Evolutionary conservation across 2,797 vertebrate species (phyloP).

Genomic region (Meda fulgida): DNA sequence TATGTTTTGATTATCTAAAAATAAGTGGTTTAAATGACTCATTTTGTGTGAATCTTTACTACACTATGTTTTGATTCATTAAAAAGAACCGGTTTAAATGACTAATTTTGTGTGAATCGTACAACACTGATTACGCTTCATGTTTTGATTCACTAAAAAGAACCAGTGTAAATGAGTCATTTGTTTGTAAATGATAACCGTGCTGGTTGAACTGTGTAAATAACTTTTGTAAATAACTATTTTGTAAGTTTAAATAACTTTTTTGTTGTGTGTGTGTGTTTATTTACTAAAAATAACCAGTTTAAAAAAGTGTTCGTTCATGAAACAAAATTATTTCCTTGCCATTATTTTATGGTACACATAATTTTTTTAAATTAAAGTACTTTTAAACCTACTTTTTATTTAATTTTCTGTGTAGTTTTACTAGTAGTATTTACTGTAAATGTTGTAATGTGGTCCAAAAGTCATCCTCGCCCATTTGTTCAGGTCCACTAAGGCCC

Average conservation of each 20-base stretch:
- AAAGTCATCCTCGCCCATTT: neutral
- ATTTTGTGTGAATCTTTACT: neutral
- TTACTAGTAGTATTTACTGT: neutral
- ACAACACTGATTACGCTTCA: no score
- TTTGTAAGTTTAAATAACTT: no score
- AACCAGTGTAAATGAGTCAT: no score
- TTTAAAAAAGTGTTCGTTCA: no score
- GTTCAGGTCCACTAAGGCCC: conserved; percentile 10
- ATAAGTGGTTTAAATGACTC: neutral
- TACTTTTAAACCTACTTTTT: neutral
- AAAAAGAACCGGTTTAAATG: neutral
- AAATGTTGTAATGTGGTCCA: neutral
- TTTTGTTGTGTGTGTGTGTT: no score
- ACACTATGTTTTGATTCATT: neutral
- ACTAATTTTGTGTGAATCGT: neutral
- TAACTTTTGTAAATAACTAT: no score
- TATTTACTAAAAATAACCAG: no score
- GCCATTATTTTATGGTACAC: neutral
- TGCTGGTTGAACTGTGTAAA: no score
- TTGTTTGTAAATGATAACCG: no score
- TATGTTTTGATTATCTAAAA: neutral
- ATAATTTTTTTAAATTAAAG: neutral
- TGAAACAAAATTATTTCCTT: no score
- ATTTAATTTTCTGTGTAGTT: neutral
- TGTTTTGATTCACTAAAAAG: no score